phyloP scores from a whole-genome alignment of 1,140 invertebrate species.

The Tyrophagus putrescentiae region DNA sequence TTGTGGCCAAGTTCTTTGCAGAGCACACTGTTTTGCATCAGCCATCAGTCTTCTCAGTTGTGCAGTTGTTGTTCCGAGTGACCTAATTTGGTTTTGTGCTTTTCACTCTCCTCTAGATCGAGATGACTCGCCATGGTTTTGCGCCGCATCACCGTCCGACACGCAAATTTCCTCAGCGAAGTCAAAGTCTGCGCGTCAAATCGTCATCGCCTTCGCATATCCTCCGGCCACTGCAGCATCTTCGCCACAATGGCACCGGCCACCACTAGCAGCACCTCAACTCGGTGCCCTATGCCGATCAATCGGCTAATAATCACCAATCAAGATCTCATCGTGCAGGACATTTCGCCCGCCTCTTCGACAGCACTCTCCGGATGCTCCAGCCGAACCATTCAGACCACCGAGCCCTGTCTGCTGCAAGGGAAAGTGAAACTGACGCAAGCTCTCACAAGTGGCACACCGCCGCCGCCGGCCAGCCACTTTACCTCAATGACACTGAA shows the following conservation, averaged over 20 bases:
- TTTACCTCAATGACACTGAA: background rate
- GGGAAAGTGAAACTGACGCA: no score
- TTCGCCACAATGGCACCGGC: background rate
- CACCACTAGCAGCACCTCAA: no score
- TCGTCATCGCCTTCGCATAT: background rate
- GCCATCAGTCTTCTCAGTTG: no score
- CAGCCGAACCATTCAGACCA: no score
- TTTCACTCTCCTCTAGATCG: background rate
- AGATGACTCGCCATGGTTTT: background rate
- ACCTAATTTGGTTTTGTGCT: slow-evolving; percentile 5
- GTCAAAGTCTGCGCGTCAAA: background rate
- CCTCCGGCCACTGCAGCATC: background rate
- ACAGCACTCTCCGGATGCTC: no score
- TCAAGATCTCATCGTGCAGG: background rate
- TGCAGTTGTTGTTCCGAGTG: background rate
- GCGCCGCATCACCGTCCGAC: background rate
- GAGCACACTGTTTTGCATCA: no score
- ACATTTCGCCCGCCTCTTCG: background rate
- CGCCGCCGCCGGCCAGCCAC: background rate
- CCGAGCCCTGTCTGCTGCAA: no score
- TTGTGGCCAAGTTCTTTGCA: no score
- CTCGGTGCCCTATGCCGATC: no score
- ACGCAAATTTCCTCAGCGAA: slow-evolving; percentile 5
- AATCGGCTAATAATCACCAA: background rate
- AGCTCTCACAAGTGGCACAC: background rate